Evolutionary conservation across 2,888 invertebrate species (phyloP), one percentile per base, ranked within the genome.

Genomic region (Drosophila quinaria): DNA sequence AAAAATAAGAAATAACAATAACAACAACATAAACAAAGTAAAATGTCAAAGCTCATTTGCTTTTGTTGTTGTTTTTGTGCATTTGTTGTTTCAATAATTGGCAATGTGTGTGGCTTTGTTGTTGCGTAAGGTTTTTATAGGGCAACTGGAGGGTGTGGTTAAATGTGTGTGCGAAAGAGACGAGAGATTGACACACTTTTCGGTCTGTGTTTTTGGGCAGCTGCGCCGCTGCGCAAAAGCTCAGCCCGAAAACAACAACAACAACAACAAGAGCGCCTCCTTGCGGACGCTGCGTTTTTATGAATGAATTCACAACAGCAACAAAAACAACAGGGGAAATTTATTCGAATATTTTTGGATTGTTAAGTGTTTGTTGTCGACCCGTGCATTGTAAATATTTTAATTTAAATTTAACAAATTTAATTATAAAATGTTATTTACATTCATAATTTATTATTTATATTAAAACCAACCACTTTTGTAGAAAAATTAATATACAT

Each of bases 81-180:
- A 22, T 37, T 54, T 39, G 17, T 56, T 70, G 60, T 59, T 86
- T 74, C 81, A 80, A 78, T 82, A 73, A 80, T 78, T 86, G 73
- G 62, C 67, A 66, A 66, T 71, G 70, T 77, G 52, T 76, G 70
- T 67, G 42, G 70, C 69, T 67, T 83, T 86, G 81, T 88, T 86
- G 83, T 88, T 86, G 88, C 87, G 88, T 86, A 86, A 86, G 85
- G 87, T 80, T 91, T 91, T 90, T 85, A 29, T 91, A 89, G 91
- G 91, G 81, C 91, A 91, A 80, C 79, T 80, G 78, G 90, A 91
- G 91, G 91, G 91, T 91, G 91, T 91, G 91, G 91, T 90, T 91
- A 25, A 25, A 25, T 25, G 29, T 29, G 41, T 29, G 46, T 42
- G 47, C 64, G 56, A 74, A 67, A 42, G 49, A 72, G 41, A 29